Evolutionary conservation across 2,888 invertebrate genomes (phyloP).

Genomic region (Maniola hyperantus): DNA sequence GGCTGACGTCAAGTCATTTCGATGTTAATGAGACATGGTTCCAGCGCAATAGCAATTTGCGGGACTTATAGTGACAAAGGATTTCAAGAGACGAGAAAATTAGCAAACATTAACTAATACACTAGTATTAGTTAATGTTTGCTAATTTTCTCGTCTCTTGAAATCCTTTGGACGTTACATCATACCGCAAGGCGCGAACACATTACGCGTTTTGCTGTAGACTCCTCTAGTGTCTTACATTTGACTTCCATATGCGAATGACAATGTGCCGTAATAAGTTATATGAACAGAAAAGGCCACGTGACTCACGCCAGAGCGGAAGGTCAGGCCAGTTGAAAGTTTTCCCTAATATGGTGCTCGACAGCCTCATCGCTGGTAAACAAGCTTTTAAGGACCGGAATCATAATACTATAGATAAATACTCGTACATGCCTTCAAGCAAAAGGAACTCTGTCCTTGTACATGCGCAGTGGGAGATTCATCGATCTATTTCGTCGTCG

Average conservation of each 20-base stretch:
- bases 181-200: background rate
- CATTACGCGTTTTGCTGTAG: background rate
- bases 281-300: conserved; percentile 33
- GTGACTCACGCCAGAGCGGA: conserved; percentile 54
- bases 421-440: background rate
- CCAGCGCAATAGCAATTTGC: no score
- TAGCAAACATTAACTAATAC: background rate
- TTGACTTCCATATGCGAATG: conserved; percentile 14
- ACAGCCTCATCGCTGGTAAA: conserved; percentile 10
- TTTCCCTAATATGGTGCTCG: conserved; percentile 51
- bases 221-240: background rate
- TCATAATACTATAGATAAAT: no score
- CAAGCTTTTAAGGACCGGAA: background rate
- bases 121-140: background rate
- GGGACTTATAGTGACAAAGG: no score
- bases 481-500: no score
- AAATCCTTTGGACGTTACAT: background rate
- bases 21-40: no score
- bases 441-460: no score
- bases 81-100: conserved; percentile 4
- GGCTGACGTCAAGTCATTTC: no score
- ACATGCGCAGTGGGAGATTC: no score
- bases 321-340: conserved; percentile 60
- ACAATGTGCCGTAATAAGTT: conserved; percentile 28
- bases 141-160: conserved; percentile 4